Evolutionary conservation across 1,140 invertebrate species (phyloP).

Genomic region (Oreohelix idahoensis): DNA sequence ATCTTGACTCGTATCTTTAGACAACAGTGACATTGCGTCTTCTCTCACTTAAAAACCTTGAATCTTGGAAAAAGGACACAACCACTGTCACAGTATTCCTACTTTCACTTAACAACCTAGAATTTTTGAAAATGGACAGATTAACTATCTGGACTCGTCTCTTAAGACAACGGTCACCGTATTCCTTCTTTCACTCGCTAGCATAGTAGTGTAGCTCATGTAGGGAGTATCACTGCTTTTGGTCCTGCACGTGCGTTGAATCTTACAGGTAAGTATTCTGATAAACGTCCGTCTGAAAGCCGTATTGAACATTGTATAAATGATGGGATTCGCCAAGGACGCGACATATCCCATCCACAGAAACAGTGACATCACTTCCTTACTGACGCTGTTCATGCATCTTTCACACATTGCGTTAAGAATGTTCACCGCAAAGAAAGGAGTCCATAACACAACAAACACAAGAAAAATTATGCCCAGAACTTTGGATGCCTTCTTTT

Average conservation of each 20-base stretch:
- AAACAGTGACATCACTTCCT: constrained; percentile 66
- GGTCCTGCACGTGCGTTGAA: constrained; percentile 20
- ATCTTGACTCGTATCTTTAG: too few species aligned
- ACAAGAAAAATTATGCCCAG: constrained; percentile 72
- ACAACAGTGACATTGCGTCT: too few species aligned
- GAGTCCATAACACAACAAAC: constrained; percentile 71
- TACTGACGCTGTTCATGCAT: constrained; percentile 56
- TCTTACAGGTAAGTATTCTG: constrained; percentile 64
- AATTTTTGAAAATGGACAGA: too few species aligned
- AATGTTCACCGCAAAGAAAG: constrained; percentile 72
- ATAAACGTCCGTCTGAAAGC: constrained; percentile 70
- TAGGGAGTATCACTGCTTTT: neutral
- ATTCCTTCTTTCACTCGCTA: constrained; percentile 37
- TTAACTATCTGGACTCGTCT: constrained; percentile 39
- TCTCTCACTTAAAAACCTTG: too few species aligned
- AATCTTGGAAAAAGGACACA: too few species aligned
- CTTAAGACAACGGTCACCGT: constrained; percentile 42
- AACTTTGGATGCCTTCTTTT: constrained; percentile 71
- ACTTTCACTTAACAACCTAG: too few species aligned
- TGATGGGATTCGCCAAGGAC: constrained; percentile 73
- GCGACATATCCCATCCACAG: constrained; percentile 73
- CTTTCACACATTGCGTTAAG: constrained; percentile 60
- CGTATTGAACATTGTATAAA: constrained; percentile 74
- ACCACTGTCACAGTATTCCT: too few species aligned
- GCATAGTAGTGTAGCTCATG: constrained; percentile 38